These are phyloP conservation scores for Scaptodrosophila latifasciaeformis DNA, from an alignment of 2,888 invertebrate genomes.

Conservation along the genomic window DNA sequence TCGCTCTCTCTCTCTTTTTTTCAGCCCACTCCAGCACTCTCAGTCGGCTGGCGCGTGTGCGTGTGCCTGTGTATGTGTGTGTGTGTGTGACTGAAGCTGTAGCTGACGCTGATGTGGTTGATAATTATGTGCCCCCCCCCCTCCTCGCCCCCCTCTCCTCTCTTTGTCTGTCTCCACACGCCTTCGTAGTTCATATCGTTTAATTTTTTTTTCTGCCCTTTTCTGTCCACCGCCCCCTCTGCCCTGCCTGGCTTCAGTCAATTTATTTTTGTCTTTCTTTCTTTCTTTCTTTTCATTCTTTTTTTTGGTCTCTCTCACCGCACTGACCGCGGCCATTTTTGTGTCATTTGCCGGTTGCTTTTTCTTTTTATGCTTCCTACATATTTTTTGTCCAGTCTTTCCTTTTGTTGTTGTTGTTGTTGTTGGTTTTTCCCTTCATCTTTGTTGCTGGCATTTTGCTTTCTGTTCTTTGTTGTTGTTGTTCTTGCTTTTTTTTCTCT, in stretches of 20 bases:
- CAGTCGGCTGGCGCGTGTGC: neutral
- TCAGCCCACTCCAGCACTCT: neutral
- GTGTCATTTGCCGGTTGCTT: constrained; percentile 18
- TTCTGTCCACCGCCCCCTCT: no score
- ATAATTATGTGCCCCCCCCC: constrained; percentile 55
- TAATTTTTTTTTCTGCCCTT: no score
- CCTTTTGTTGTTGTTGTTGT: no score
- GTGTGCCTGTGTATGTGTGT: constrained; percentile 10
- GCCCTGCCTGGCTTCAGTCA: no score
- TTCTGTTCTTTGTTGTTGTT: neutral
- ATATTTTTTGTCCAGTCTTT: neutral
- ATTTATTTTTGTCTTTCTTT: constrained; percentile 4
- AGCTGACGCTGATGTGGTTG: constrained; percentile 60
- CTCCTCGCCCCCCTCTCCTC: constrained; percentile 19
- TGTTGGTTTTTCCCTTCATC: no score
- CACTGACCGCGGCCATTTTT: constrained; percentile 35
- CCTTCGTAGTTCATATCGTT: neutral
- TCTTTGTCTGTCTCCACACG: no score
- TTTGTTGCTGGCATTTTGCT: no score
- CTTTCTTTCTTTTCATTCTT: constrained; percentile 25
- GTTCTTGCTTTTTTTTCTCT: neutral
- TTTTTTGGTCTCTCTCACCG: no score
- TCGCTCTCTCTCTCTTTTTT: neutral
- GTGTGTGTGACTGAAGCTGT: constrained; percentile 20
- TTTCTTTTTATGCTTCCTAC: constrained; percentile 15